Percentiles rank a stretch among this genome's conserved stretches.
Conservation (phyloP, 2,113 vertebrate genomes). For the Crotalus tigris region DNA sequence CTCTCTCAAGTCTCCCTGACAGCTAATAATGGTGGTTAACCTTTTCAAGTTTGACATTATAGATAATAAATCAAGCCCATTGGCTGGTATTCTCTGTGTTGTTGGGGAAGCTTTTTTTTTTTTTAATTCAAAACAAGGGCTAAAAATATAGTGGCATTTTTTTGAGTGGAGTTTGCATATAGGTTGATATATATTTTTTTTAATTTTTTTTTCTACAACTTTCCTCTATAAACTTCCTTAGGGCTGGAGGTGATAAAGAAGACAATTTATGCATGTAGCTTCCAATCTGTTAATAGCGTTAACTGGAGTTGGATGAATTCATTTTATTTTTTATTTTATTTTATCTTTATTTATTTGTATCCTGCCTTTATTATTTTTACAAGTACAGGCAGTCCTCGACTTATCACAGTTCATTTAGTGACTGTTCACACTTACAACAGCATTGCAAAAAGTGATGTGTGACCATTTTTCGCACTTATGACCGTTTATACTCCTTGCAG, state of each 20-base stretch:
- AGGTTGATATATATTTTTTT: not conserved
- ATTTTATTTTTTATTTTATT: not conserved
- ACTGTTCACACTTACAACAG: too few species aligned
- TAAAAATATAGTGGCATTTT: constrained; percentile 27
- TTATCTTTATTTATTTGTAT: not conserved
- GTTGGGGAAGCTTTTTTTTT: not conserved
- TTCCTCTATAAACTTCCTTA: rapidly evolving
- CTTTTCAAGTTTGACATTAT: constrained; percentile 59
- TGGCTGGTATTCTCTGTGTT: constrained; percentile 40
- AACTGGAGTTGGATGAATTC: not conserved
- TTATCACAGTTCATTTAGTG: too few species aligned
- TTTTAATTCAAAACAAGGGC: constrained; percentile 1
- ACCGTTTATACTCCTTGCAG: too few species aligned
- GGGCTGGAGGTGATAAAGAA: rapidly evolving
- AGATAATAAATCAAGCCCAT: constrained; percentile 52
- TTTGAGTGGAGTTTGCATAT: not conserved
- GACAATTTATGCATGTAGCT: not conserved
- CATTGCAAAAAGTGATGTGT: not conserved
- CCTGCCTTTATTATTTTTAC: not conserved
- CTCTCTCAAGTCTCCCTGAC: constrained; percentile 50
- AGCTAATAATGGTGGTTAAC: constrained; percentile 59
- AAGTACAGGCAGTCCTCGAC: too few species aligned
- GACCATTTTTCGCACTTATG: too few species aligned
- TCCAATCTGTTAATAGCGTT: not conserved
- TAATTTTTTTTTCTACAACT: not conserved